Conservation (phyloP, 1,140 invertebrate species). For the Odontomachus brunneus region DNA sequence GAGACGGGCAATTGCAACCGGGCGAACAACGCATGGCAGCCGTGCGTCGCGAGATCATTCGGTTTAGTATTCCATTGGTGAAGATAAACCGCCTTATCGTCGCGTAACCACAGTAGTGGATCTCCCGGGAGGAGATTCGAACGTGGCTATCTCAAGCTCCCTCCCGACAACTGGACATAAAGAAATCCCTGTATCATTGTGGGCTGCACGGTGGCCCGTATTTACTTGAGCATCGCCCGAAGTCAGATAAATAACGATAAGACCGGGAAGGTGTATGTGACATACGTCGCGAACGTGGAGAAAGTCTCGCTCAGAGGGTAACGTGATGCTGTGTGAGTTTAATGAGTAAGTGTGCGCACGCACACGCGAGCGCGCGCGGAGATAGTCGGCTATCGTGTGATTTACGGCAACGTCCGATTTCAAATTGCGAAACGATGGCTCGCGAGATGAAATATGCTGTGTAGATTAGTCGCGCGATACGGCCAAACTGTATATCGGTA, state of each 20-base stretch:
- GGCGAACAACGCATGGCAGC: too few species aligned
- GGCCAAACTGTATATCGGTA: background rate
- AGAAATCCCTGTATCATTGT: slow-evolving; percentile 44
- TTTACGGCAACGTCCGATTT: background rate
- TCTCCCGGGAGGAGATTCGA: slow-evolving; percentile 4
- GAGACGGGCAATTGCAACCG: too few species aligned
- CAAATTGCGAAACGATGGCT: slow-evolving; percentile 24
- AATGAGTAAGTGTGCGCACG: slow-evolving; percentile 61
- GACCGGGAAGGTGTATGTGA: slow-evolving; percentile 21
- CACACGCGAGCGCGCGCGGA: background rate
- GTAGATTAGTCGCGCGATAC: background rate
- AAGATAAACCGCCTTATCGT: slow-evolving; percentile 44
- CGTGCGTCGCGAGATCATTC: slow-evolving; percentile 11
- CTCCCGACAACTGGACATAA: slow-evolving; percentile 34
- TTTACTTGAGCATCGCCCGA: slow-evolving; percentile 27
- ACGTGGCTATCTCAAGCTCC: slow-evolving; percentile 4
- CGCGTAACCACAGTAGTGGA: slow-evolving; percentile 45
- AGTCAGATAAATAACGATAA: slow-evolving; percentile 54
- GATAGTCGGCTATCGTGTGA: slow-evolving; percentile 5
- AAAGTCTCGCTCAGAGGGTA: slow-evolving; percentile 29
- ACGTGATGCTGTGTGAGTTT: slow-evolving; percentile 36
- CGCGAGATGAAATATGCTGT: slow-evolving; percentile 10
- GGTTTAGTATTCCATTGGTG: background rate
- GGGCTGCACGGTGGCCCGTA: slow-evolving; percentile 11
- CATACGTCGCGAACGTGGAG: background rate